Evolutionary conservation across 2,113 vertebrate species (phyloP).

Genomic region (Ibidorhyncha struthersii): DNA sequence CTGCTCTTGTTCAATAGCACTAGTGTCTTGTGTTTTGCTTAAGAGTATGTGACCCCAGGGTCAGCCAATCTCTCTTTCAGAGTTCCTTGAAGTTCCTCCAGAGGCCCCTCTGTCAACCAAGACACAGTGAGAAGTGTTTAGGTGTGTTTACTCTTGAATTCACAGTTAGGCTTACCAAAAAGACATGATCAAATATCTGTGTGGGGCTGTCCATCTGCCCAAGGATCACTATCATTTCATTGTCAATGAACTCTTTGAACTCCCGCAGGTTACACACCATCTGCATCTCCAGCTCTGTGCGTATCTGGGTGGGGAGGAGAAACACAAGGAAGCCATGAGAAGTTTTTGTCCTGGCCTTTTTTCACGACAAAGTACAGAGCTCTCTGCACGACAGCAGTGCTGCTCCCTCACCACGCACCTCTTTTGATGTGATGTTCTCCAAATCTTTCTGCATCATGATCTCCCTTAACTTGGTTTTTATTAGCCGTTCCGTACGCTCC

Average conservation of each 20-base stretch:
- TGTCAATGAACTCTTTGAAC: constrained; percentile 98
- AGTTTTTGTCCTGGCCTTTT: not conserved
- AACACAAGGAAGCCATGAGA: not conserved
- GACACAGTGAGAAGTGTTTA: not conserved
- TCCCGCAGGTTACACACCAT: constrained; percentile 97
- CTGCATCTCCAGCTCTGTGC: constrained; percentile 97
- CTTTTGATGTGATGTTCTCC: constrained; percentile 97
- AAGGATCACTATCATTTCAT: constrained; percentile 97
- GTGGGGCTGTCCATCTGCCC: constrained; percentile 99
- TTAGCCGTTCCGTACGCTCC: constrained; percentile 92
- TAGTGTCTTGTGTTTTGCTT: not conserved
- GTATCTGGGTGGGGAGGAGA: constrained; percentile 79
- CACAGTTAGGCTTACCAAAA: constrained; percentile 82
- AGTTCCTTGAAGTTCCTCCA: not conserved
- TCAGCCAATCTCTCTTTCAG: not conserved
- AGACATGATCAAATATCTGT: constrained; percentile 96
- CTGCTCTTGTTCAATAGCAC: not conserved
- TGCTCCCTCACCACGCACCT: constrained; percentile 77
- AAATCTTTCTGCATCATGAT: constrained; percentile 99
- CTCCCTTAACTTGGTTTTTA: constrained; percentile 92
- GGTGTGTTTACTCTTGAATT: not conserved
- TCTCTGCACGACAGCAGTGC: not conserved
- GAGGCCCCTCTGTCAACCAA: not conserved
- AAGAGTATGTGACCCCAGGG: not conserved
- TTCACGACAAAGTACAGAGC: not conserved